Percentiles rank a stretch among this genome's conserved stretches.
Conservation (phyloP, 2,797 vertebrate genomes). For the Saguinus oedipus region DNA sequence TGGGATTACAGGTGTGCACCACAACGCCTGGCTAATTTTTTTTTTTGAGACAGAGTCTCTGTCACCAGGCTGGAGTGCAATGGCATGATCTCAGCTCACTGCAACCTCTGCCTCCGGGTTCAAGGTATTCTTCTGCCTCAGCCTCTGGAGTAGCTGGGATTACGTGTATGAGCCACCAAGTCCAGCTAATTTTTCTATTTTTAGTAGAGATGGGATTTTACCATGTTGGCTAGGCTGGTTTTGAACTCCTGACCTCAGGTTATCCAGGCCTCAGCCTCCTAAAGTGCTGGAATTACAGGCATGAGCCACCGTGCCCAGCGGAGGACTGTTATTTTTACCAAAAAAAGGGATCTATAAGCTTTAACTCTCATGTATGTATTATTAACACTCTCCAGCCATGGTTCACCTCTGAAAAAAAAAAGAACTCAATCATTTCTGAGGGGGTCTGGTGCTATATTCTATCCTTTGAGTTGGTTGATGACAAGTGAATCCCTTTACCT, state of each 20-base stretch:
- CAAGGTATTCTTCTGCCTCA: too few relatives aligned
- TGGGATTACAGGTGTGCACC: neutral
- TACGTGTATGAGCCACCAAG: too few relatives aligned
- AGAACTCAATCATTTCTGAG: neutral
- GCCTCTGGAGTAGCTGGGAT: too few relatives aligned
- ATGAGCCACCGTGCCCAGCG: neutral
- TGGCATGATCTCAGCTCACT: neutral
- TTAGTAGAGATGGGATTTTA: neutral
- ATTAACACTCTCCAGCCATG: neutral
- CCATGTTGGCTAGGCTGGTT: neutral
- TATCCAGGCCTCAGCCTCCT: too few relatives aligned
- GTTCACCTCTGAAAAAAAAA: neutral
- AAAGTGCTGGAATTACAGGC: neutral
- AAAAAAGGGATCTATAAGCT: neutral
- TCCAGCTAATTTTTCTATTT: too few relatives aligned
- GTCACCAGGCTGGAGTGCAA: neutral
- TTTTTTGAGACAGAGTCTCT: neutral
- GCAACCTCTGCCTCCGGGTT: too few relatives aligned
- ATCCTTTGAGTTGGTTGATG: neutral
- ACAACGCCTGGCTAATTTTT: neutral
- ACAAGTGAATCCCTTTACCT: neutral
- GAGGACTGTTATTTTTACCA: neutral
- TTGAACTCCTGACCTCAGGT: neutral
- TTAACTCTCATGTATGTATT: neutral
- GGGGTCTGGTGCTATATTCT: neutral